phyloP scores from a whole-genome alignment of 2,888 invertebrate species.

The Machimus rusticus region DNA sequence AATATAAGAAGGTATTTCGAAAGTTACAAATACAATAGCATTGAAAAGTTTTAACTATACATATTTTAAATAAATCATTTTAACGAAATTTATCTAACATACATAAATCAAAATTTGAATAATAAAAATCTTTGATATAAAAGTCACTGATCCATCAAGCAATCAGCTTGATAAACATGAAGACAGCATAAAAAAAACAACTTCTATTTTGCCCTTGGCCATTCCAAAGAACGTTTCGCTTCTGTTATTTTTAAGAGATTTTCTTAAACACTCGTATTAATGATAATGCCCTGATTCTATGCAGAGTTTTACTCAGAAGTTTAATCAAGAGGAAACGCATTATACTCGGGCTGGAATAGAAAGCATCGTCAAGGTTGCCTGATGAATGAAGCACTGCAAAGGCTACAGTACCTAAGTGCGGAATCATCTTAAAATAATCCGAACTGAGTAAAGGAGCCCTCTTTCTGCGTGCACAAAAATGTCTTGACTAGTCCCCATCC shows the following conservation, averaged over 20 bases:
- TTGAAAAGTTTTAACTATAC: too few relatives aligned
- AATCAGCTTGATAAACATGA: too few relatives aligned
- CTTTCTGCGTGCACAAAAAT: neutral
- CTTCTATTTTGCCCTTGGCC: too few relatives aligned
- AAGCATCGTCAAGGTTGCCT: neutral
- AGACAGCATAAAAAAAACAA: neutral
- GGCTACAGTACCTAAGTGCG: neutral
- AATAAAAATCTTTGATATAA: too few relatives aligned
- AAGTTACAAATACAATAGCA: too few relatives aligned
- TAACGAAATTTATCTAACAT: too few relatives aligned
- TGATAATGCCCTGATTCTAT: neutral
- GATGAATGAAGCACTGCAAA: neutral
- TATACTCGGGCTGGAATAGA: neutral
- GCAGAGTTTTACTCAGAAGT: neutral
- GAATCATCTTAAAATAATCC: neutral
- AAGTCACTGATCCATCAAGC: too few relatives aligned
- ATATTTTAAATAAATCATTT: too few relatives aligned
- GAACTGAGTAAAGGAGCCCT: neutral
- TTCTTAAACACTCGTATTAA: neutral
- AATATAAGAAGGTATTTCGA: too few relatives aligned
- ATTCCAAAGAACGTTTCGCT: too few relatives aligned
- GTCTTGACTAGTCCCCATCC: neutral
- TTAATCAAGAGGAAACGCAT: neutral
- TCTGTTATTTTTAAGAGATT: neutral
- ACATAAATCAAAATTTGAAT: too few relatives aligned